phyloP scores from a whole-genome alignment of 2,113 vertebrate genomes.

The Donacobius atricapilla region DNA sequence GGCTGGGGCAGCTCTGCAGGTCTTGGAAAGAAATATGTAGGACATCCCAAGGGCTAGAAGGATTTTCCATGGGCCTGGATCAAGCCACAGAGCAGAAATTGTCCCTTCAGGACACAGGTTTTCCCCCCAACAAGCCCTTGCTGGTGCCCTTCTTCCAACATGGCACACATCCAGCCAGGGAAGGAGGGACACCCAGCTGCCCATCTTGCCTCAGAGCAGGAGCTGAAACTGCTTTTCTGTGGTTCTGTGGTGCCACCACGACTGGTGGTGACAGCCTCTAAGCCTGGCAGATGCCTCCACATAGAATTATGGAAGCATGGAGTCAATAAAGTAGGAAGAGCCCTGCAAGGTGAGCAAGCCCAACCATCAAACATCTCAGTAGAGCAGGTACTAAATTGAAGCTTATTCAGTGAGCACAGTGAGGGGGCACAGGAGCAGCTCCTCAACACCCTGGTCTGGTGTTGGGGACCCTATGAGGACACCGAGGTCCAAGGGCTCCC shows the following conservation, averaged over 20 bases:
- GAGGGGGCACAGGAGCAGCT: background rate
- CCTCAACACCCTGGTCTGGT: background rate
- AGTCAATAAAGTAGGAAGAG: background rate
- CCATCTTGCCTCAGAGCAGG: accelerated
- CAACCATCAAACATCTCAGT: background rate
- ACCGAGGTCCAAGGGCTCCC: background rate
- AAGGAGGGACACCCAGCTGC: background rate
- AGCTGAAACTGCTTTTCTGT: background rate
- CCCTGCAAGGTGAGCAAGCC: background rate
- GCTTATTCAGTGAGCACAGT: accelerated
- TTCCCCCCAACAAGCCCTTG: background rate
- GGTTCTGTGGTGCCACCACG: no score
- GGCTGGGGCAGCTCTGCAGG: background rate
- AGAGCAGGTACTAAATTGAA: background rate
- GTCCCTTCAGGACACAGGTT: background rate
- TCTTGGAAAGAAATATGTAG: background rate
- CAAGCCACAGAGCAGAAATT: background rate
- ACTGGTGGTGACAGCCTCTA: background rate
- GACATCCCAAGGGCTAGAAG: background rate
- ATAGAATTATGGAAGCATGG: accelerated
- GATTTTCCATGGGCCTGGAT: background rate
- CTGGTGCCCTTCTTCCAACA: background rate
- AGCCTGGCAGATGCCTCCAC: background rate
- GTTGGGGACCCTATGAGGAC: background rate
- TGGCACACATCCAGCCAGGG: background rate